Conservation (phyloP, 2,797 vertebrate species). For the Notamacropus eugenii region DNA sequence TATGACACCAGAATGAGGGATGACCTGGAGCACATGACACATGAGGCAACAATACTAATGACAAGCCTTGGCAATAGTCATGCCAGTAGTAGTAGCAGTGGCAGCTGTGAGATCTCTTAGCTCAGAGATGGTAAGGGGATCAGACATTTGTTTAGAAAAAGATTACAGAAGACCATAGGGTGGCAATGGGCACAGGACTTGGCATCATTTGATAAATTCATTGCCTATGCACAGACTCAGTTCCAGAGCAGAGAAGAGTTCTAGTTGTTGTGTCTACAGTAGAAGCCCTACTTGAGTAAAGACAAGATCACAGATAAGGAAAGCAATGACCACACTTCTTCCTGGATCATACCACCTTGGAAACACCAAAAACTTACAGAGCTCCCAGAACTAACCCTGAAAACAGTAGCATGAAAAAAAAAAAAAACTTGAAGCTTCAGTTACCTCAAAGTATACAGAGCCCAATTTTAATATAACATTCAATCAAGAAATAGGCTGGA, state of each 20-base stretch:
- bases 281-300: rapidly evolving
- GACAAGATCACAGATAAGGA: background rate
- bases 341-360: background rate
- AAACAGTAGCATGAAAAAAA: background rate
- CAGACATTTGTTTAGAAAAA: background rate
- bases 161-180: background rate
- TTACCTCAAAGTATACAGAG: background rate
- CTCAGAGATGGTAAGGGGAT: background rate
- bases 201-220: background rate
- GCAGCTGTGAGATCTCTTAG: background rate
- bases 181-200: background rate
- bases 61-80: background rate
- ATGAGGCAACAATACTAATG: background rate
- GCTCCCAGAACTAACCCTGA: background rate
- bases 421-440: background rate
- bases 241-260: background rate
- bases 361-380: background rate
- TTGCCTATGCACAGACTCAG: background rate
- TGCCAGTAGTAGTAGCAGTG: background rate
- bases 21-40: background rate
- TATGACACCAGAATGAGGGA: background rate
- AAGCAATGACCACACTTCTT: background rate
- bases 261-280: background rate
- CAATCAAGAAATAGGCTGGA: background rate
- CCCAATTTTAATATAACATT: background rate